phyloP scores from a whole-genome alignment of 2,113 vertebrate species.

The Misgurnus mizolepis region DNA sequence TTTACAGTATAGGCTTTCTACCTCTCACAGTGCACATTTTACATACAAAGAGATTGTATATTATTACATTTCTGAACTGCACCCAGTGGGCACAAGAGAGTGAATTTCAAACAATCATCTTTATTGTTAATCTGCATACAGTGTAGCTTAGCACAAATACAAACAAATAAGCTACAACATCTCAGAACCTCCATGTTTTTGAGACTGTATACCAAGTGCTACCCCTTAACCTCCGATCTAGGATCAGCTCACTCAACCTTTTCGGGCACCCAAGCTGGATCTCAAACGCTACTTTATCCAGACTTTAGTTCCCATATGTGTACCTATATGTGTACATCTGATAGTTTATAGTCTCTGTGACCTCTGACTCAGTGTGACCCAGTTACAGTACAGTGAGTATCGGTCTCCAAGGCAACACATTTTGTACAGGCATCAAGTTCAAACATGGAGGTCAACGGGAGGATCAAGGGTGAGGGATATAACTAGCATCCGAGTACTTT shows the following conservation, averaged over 20 bases:
- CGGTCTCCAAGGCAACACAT: constrained; percentile 49
- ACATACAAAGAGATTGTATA: constrained; percentile 80
- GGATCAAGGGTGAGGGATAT: constrained; percentile 22
- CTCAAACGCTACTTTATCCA: not conserved
- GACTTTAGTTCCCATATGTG: not conserved
- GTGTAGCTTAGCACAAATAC: constrained; percentile 67
- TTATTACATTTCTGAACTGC: constrained; percentile 73
- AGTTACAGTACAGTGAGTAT: constrained; percentile 52
- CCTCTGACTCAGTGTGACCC: constrained; percentile 44
- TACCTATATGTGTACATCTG: not conserved
- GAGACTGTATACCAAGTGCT: constrained; percentile 6
- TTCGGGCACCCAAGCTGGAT: not conserved
- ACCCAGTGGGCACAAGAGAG: constrained; percentile 63
- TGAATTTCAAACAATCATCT: constrained; percentile 76
- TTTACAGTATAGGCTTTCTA: constrained; percentile 79
- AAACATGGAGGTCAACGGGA: constrained; percentile 6
- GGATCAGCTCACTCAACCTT: not conserved
- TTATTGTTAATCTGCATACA: constrained; percentile 71
- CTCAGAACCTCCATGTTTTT: constrained; percentile 56
- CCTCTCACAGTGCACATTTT: constrained; percentile 81
- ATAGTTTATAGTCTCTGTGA: constrained; percentile 9
- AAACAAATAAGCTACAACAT: constrained; percentile 55
- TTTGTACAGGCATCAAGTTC: constrained; percentile 23
- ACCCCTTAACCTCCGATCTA: not conserved
- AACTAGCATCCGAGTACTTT: constrained; percentile 63